These are phyloP conservation scores for Hetaerina titia DNA, from an alignment of 2,888 invertebrate genomes.

Conservation along the genomic window DNA sequence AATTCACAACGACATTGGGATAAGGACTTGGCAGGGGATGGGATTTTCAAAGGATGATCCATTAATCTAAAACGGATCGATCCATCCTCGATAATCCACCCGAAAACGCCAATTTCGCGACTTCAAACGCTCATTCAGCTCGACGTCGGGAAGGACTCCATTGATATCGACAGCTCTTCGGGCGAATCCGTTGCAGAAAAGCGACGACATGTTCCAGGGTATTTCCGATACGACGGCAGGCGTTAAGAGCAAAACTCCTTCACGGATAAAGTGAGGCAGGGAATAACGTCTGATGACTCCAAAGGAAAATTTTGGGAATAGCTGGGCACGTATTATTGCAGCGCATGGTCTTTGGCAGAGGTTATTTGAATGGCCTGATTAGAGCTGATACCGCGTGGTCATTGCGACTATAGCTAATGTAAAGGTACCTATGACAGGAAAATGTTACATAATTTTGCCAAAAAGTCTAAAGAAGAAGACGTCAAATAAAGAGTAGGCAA, in stretches of 20 bases:
- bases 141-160: not conserved
- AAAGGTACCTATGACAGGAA: not conserved
- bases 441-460: too few relatives aligned
- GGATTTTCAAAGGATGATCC: not conserved
- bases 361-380: not conserved
- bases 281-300: not conserved
- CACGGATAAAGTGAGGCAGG: not conserved
- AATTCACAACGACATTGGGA: not conserved
- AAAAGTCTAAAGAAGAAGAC: too few relatives aligned
- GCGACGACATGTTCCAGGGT: not conserved
- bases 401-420: not conserved
- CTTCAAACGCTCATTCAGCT: not conserved
- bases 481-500: too few relatives aligned
- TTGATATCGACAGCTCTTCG: slow-evolving; percentile 21
- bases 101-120: slow-evolving; percentile 34
- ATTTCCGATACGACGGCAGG: not conserved
- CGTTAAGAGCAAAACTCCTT: not conserved
- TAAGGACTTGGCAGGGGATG: not conserved
- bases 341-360: not conserved
- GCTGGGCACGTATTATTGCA: not conserved
- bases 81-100: not conserved
- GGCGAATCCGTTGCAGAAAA: not conserved
- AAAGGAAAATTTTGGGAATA: not conserved
- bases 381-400: not conserved
- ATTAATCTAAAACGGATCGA: slow-evolving; percentile 11